Conservation (phyloP, 1,140 invertebrate genomes). For the Solen grandis region DNA sequence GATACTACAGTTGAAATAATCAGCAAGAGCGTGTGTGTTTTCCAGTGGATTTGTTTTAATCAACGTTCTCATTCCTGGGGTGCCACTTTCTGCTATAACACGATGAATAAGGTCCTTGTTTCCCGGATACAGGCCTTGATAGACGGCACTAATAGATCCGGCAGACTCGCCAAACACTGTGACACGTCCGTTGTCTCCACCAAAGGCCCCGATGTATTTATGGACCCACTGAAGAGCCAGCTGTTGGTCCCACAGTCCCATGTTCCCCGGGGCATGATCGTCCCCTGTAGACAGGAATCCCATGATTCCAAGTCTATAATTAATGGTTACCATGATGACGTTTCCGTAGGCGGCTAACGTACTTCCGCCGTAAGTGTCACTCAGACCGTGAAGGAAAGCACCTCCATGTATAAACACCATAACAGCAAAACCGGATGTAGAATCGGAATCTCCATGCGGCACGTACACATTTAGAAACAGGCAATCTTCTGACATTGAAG, state of each 20-base stretch:
- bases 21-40: slow-evolving; percentile 11
- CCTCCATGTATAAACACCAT: slow-evolving; percentile 98
- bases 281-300: slow-evolving; percentile 79
- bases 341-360: slow-evolving; percentile 94
- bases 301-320: slow-evolving; percentile 95
- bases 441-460: slow-evolving; percentile 82
- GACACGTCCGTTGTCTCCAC: slow-evolving; percentile 86
- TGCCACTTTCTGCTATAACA: slow-evolving; percentile 62
- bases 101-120: slow-evolving; percentile 59
- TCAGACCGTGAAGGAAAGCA: slow-evolving; percentile 93
- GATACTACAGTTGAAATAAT: slow-evolving; percentile 3
- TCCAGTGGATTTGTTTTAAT: neutral
- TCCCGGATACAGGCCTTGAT: slow-evolving; percentile 65
- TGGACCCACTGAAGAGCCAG: slow-evolving; percentile 87
- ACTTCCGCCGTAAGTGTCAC: slow-evolving; percentile 94
- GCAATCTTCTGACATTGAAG: slow-evolving; percentile 93
- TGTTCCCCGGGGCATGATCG: slow-evolving; percentile 83
- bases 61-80: slow-evolving; percentile 42
- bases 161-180: slow-evolving; percentile 87
- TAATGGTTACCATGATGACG: slow-evolving; percentile 96
- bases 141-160: slow-evolving; percentile 51
- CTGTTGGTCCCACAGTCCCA: slow-evolving; percentile 87
- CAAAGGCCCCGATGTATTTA: slow-evolving; percentile 87
- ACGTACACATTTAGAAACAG: slow-evolving; percentile 93
- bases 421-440: slow-evolving; percentile 83